Evolutionary conservation across 64 coral and sea anemone genomes (phyloP).

Genomic region (Stichodactyla mertensii): DNA sequence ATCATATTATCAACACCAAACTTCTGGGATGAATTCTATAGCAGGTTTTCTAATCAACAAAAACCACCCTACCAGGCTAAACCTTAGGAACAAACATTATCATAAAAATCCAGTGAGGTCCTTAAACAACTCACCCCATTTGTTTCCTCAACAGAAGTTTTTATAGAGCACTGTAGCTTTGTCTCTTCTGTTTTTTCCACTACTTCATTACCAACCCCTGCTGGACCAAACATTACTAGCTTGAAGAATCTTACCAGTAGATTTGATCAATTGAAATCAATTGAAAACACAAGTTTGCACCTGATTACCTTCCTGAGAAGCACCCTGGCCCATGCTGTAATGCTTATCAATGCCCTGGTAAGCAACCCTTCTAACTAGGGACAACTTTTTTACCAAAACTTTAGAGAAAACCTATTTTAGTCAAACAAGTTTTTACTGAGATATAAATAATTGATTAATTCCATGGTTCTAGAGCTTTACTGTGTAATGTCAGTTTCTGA

Average conservation of each 20-base stretch:
- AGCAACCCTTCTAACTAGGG: not conserved
- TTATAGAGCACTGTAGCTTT: conserved; percentile 77
- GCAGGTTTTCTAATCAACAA: not conserved
- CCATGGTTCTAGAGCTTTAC: not conserved
- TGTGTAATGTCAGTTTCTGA: conserved; percentile 21
- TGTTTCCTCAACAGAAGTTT: conserved; percentile 59
- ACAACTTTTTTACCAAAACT: not conserved
- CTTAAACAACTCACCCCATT: conserved; percentile 67
- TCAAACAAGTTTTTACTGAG: conserved; percentile 21
- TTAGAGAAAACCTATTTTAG: not conserved
- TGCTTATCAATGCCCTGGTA: not conserved
- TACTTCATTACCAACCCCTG: conserved; percentile 72
- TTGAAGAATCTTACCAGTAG: conserved; percentile 17
- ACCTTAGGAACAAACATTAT: not conserved
- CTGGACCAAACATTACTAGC: conserved; percentile 44
- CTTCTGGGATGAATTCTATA: not conserved
- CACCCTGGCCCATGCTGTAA: conserved; percentile 78
- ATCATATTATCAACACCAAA: not conserved
- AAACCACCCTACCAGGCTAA: not conserved
- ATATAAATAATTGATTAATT: conserved; percentile 51
- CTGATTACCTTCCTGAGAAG: conserved; percentile 81
- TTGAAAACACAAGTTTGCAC: not conserved
- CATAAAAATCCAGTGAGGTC: not conserved
- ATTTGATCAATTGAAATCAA: not conserved
- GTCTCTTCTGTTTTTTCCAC: conserved; percentile 66